Conservation (phyloP, 2,888 invertebrate species). For the Limnephilus lunatus region DNA sequence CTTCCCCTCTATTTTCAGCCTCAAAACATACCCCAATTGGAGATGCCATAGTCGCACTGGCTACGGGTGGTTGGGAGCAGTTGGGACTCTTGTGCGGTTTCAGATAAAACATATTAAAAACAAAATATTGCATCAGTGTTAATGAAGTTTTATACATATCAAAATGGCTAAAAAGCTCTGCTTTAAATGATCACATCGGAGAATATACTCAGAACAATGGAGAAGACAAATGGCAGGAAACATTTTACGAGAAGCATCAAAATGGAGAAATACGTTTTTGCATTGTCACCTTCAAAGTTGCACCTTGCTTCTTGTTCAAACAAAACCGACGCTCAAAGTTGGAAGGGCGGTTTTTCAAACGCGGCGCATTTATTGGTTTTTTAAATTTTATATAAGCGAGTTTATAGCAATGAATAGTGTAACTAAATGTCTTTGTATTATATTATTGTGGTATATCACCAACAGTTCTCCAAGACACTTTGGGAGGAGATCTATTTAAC, state of each 20-base stretch:
- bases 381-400: too few relatives aligned
- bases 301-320: slow-evolving; percentile 56
- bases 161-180: neutral
- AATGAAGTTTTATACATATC: neutral
- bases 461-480: too few relatives aligned
- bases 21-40: too few relatives aligned
- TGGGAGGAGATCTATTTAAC: too few relatives aligned
- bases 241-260: slow-evolving; percentile 39
- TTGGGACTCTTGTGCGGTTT: too few relatives aligned
- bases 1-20: too few relatives aligned
- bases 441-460: too few relatives aligned
- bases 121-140: neutral
- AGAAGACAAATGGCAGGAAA: slow-evolving; percentile 35
- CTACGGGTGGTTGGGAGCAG: too few relatives aligned
- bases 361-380: too few relatives aligned
- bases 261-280: slow-evolving; percentile 50
- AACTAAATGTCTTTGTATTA: too few relatives aligned
- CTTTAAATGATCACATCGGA: neutral
- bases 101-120: neutral
- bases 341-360: neutral
- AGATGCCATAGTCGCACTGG: too few relatives aligned
- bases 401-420: too few relatives aligned
- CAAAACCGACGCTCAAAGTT: slow-evolving; percentile 19
- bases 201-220: neutral
- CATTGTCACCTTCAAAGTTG: slow-evolving; percentile 54